Percentiles rank a stretch among this genome's conserved stretches.
Conservation (phyloP, 2,797 vertebrate species). For the Siniperca scherzeri region DNA sequence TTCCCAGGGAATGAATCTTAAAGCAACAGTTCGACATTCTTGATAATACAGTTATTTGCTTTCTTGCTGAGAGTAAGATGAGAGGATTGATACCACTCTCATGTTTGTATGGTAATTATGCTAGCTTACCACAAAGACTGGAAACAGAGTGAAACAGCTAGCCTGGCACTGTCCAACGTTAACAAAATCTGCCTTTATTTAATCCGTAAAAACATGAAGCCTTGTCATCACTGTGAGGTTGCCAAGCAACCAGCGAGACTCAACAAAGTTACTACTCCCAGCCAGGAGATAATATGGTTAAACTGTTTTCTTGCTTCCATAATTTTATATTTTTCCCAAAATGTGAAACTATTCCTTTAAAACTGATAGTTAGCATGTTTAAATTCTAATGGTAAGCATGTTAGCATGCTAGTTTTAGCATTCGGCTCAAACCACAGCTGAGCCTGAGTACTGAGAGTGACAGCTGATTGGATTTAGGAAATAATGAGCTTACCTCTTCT, state of each 20-base stretch:
- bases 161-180: neutral
- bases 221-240: too few species aligned
- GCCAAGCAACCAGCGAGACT: too few species aligned
- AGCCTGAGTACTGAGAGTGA: neutral
- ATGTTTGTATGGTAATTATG: neutral
- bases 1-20: too few species aligned
- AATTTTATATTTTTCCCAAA: neutral
- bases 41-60: neutral
- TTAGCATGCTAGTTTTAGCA: neutral
- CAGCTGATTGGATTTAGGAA: neutral
- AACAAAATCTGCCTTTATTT: neutral
- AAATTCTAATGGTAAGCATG: neutral
- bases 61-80: neutral
- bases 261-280: neutral
- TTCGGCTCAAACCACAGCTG: neutral
- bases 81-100: neutral
- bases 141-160: neutral
- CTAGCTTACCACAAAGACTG: neutral
- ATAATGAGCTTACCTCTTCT: neutral
- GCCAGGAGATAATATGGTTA: too few species aligned
- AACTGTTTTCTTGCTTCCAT: neutral
- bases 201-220: too few species aligned
- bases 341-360: neutral
- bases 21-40: too few species aligned
- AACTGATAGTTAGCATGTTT: neutral